Evolutionary conservation across 2,797 vertebrate species (phyloP), one percentile per base, ranked within the genome.

Genomic region (Pangasius mekongensis): DNA sequence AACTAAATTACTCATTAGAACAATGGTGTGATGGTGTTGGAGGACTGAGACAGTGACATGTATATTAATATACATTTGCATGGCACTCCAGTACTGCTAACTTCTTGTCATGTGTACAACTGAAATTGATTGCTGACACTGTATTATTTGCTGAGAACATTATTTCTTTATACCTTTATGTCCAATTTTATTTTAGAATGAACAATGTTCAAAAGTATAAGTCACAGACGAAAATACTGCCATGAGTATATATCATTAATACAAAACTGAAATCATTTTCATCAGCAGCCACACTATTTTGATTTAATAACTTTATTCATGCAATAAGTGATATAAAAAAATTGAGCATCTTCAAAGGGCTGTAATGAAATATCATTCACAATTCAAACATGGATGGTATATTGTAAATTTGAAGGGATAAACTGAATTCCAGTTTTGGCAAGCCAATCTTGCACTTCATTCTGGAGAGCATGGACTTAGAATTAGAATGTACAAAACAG

Each of bases 201-300:
- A 82, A 36, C 36, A 43, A 7, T 58, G 20, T 39, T 52, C 5
- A 87, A 60, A 39, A 66, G 20, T 30, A 33, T 9, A 77, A 3
- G 39, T 30, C 20, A 62, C 10, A 60, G 58, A 88, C 64, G 30
- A 16, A 86, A 74, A 84, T 60, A n/a, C 47, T 80, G 69, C 71
- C 27, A 58, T 30, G 47, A 93, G 86, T 90, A 90, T 91, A 93
- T 78, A 54, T 52, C 58, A 73, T 90, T 86, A 86, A 91, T 93
- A 91, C 90, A 83, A 91, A 93, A 90, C 91, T 95, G 94, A 95
- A 95, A 95, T 95, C 94, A 87, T 90, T 81, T 89, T 58, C 11
- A 88, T 66, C 81, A 87, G 90, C 74, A 85, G 80, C 78, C 82
- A 86, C 71, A 84, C 52, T 77, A 81, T 47, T 64, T 86, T 43